Evolutionary conservation across 1,140 invertebrate species (phyloP).

Genomic region (roundworm (Caenorhabditis elegans)): DNA sequence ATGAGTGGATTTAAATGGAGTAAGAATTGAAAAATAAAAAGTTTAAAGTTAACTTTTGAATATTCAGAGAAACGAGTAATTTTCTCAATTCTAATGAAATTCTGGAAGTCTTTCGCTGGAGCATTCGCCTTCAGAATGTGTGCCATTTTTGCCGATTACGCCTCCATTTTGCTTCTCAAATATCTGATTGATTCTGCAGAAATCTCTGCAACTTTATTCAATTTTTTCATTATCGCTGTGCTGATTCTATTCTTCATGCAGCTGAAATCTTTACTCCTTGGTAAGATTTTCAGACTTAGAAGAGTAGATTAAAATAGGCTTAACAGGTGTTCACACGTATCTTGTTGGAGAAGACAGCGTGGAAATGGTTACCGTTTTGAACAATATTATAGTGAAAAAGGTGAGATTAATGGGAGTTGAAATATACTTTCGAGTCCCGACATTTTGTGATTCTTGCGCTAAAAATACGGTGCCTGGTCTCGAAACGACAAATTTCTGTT

Average conservation of each 20-base stretch:
- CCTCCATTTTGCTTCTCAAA: not conserved
- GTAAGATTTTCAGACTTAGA: not conserved
- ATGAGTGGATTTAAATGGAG: conserved; percentile 26
- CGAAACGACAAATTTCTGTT: too few species aligned
- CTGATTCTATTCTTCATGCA: conserved; percentile 14
- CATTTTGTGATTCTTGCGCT: too few species aligned
- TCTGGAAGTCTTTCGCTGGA: not conserved
- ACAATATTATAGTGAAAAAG: not conserved
- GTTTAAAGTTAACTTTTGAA: not conserved
- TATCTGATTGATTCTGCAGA: conserved; percentile 7
- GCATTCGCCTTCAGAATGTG: conserved; percentile 5
- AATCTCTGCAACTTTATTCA: not conserved
- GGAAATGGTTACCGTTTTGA: conserved; percentile 4
- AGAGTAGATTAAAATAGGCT: not conserved
- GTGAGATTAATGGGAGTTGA: too few species aligned
- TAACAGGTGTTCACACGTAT: not conserved
- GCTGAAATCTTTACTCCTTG: not conserved
- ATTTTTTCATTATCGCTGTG: not conserved
- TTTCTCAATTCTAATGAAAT: conserved; percentile 5
- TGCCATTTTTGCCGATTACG: not conserved
- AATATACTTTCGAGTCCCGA: too few species aligned
- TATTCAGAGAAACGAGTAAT: conserved; percentile 12
- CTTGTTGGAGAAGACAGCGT: conserved; percentile 7
- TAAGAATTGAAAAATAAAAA: not conserved
- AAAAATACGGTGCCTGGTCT: too few species aligned